Percentiles rank a stretch among this genome's conserved stretches.
Evolutionary conservation across 2,888 invertebrate genomes (phyloP).

Genomic region (Orthonevra nobilis): DNA sequence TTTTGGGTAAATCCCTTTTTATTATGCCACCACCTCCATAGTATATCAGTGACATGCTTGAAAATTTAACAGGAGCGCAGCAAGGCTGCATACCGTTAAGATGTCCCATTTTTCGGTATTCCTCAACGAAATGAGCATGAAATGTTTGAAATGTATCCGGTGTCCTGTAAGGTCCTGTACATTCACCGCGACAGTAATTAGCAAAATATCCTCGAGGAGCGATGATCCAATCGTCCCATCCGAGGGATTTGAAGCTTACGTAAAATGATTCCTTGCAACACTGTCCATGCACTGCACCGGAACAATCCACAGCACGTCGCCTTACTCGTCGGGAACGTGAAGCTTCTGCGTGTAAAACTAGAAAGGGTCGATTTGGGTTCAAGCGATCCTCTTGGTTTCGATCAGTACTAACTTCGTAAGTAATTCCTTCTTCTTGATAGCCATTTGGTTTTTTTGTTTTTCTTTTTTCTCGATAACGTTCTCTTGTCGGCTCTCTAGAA

Average conservation of each 20-base stretch:
- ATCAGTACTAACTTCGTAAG: constrained; percentile 60
- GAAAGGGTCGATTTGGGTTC: constrained; percentile 89
- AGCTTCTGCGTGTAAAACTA: constrained; percentile 89
- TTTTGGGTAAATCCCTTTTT: constrained; percentile 95
- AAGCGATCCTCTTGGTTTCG: constrained; percentile 72
- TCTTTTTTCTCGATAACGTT: constrained; percentile 26
- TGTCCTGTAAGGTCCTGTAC: constrained; percentile 87
- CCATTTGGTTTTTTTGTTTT: not conserved
- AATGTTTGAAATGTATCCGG: constrained; percentile 92
- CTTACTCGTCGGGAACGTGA: constrained; percentile 86
- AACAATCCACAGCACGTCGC: constrained; percentile 91
- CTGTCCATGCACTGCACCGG: constrained; percentile 83
- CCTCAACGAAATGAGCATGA: constrained; percentile 95
- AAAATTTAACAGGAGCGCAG: constrained; percentile 95
- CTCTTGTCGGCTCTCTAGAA: too few species aligned
- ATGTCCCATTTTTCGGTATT: constrained; percentile 89
- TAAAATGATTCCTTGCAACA: constrained; percentile 95
- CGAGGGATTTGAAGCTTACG: constrained; percentile 93
- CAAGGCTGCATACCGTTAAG: constrained; percentile 92
- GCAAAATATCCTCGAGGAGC: constrained; percentile 95
- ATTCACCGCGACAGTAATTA: constrained; percentile 95
- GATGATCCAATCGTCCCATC: constrained; percentile 98
- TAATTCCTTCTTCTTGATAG: constrained; percentile 76
- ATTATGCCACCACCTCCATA: constrained; percentile 93
- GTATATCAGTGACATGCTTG: constrained; percentile 95